A percentile compares a stretch with the other conserved stretches of the same genome.
phyloP scores from a whole-genome alignment of 1,140 invertebrate genomes.

The Tetraneura akinire region DNA sequence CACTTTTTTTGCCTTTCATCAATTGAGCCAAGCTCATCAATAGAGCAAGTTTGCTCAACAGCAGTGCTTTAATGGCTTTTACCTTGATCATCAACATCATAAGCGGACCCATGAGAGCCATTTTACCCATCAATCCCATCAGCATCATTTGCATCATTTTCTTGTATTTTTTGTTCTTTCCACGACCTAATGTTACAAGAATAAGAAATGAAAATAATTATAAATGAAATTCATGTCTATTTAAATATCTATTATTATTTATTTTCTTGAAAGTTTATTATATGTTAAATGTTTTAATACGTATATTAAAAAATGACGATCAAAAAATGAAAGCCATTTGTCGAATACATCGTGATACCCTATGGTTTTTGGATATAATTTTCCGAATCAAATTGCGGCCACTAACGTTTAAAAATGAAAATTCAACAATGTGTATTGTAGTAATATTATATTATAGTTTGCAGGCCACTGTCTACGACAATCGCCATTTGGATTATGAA shows the following conservation, averaged over 20 bases:
- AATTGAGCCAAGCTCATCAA: conserved; percentile 50
- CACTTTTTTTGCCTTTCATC: conserved; percentile 53
- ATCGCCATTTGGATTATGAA: neutral
- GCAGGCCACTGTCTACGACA: neutral
- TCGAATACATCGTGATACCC: neutral
- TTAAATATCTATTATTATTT: no score
- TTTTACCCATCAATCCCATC: conserved; percentile 54
- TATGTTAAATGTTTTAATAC: neutral
- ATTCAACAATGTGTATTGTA: neutral
- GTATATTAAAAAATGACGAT: neutral
- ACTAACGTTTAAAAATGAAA: conserved; percentile 2
- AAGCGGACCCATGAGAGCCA: conserved; percentile 53
- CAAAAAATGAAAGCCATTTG: neutral
- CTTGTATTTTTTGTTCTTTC: conserved; percentile 52
- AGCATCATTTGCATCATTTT: conserved; percentile 55
- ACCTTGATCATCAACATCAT: conserved; percentile 54
- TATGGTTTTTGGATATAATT: conserved; percentile 30
- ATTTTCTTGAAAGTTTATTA: neutral
- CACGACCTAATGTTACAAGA: conserved; percentile 44
- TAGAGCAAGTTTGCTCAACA: conserved; percentile 53
- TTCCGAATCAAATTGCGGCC: conserved; percentile 24
- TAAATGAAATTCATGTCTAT: no score
- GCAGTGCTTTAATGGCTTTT: conserved; percentile 54
- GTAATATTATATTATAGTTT: neutral
- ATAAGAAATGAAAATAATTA: neutral